These are phyloP conservation scores for Stenodema calcarata DNA, from an alignment of 2,888 invertebrate genomes.

Conservation along the genomic window DNA sequence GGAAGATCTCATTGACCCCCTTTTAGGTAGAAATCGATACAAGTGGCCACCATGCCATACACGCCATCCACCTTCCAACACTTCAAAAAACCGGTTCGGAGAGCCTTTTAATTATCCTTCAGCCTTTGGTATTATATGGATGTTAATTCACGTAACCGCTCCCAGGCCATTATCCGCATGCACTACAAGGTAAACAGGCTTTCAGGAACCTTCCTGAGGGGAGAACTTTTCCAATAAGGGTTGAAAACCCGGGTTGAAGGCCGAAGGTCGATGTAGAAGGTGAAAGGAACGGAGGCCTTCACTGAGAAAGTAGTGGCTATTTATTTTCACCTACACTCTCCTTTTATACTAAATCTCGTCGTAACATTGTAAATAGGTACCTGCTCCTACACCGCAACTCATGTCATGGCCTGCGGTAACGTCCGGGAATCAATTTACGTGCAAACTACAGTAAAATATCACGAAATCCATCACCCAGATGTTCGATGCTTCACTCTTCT, in stretches of 20 bases:
- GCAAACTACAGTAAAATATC: not conserved
- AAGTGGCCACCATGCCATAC: conserved; percentile 19
- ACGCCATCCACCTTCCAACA: conserved; percentile 33
- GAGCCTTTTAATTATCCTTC: conserved; percentile 33
- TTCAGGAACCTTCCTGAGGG: not conserved
- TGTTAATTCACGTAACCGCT: conserved; percentile 43
- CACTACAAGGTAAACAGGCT: conserved; percentile 22
- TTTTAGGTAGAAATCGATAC: conserved; percentile 36
- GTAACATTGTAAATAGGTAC: not conserved
- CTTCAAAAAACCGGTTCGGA: not conserved
- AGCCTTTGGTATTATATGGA: conserved; percentile 24
- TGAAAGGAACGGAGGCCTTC: not conserved
- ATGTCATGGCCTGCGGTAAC: not conserved
- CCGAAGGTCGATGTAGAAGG: not conserved
- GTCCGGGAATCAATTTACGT: not conserved
- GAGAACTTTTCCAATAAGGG: conserved; percentile 31
- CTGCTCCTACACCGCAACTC: not conserved
- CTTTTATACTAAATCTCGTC: not conserved
- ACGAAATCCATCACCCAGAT: not conserved
- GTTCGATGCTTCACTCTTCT: not conserved
- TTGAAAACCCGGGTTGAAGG: not conserved
- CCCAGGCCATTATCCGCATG: conserved; percentile 33
- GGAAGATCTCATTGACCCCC: conserved; percentile 42
- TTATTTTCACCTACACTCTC: not conserved
- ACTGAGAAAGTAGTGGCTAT: not conserved